Evolutionary conservation across 2,888 invertebrate genomes (phyloP).

Genomic region (Drosophila cracens): DNA sequence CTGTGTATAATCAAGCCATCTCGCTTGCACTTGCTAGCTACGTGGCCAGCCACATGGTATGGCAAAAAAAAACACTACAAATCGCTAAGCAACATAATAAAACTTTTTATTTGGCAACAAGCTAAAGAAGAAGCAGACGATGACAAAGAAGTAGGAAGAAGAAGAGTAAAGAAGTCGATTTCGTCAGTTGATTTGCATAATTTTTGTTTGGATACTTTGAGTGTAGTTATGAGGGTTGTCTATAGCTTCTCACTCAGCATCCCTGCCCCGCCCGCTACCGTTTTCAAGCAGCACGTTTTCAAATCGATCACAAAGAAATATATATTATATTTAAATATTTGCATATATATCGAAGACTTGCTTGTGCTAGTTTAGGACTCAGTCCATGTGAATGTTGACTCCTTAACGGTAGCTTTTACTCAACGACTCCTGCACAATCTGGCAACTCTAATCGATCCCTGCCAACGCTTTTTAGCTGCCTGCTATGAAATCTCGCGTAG

Average conservation of each 20-base stretch:
- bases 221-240: too few species aligned
- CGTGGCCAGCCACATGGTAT: slow-evolving; percentile 57
- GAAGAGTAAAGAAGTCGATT: neutral
- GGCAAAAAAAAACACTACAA: slow-evolving; percentile 15
- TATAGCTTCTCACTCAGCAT: neutral
- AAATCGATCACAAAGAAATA: slow-evolving; percentile 2
- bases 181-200: slow-evolving; percentile 47
- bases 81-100: slow-evolving; percentile 39
- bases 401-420: slow-evolving; percentile 1
- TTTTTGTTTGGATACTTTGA: slow-evolving; percentile 15
- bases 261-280: too few species aligned
- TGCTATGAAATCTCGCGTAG: neutral
- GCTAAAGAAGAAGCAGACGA: neutral
- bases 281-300: neutral
- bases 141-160: neutral
- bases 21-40: slow-evolving; percentile 40
- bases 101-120: slow-evolving; percentile 19
- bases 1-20: slow-evolving; percentile 46
- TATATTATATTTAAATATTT: neutral
- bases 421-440: neutral
- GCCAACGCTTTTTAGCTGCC: neutral
- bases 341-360: slow-evolving; percentile 14
- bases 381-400: slow-evolving; percentile 45
- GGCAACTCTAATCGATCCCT: neutral
- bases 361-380: slow-evolving; percentile 76